Conservation (phyloP, 1,140 invertebrate genomes). For the Drosophila neocordata region DNA sequence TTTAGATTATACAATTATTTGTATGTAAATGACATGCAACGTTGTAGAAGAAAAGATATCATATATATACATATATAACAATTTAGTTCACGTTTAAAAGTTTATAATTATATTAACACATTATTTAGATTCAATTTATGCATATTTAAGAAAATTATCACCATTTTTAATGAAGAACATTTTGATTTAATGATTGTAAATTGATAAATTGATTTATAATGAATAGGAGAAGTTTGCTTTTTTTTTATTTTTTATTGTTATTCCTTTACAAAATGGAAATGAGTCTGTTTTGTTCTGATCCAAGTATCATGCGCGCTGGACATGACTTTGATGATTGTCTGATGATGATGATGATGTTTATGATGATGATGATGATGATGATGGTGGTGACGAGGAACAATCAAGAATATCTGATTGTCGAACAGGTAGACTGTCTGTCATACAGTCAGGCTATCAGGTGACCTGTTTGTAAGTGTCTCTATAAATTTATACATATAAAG, state of each 20-base stretch:
- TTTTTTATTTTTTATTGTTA: neutral
- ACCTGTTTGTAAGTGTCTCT: conserved; percentile 22
- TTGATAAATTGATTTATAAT: conserved; percentile 5
- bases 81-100: neutral
- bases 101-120: conserved; percentile 1
- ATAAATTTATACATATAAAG: conserved; percentile 17
- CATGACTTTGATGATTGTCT: conserved; percentile 19
- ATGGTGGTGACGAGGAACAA: conserved; percentile 15
- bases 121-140: conserved; percentile 21
- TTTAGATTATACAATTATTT: too few species aligned
- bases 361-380: conserved; percentile 13
- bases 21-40: too few species aligned
- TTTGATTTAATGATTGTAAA: neutral
- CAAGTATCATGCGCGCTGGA: conserved; percentile 17
- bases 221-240: neutral
- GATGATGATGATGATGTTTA: conserved; percentile 7
- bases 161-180: neutral
- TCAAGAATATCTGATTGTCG: conserved; percentile 24
- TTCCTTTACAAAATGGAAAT: neutral
- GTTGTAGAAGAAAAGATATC: too few species aligned
- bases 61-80: too few species aligned
- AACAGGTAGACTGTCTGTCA: conserved; percentile 25
- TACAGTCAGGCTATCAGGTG: conserved; percentile 28
- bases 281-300: neutral
- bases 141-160: conserved; percentile 23